Evolutionary conservation across 2,797 vertebrate genomes (phyloP).

Genomic region (Argentina silus): DNA sequence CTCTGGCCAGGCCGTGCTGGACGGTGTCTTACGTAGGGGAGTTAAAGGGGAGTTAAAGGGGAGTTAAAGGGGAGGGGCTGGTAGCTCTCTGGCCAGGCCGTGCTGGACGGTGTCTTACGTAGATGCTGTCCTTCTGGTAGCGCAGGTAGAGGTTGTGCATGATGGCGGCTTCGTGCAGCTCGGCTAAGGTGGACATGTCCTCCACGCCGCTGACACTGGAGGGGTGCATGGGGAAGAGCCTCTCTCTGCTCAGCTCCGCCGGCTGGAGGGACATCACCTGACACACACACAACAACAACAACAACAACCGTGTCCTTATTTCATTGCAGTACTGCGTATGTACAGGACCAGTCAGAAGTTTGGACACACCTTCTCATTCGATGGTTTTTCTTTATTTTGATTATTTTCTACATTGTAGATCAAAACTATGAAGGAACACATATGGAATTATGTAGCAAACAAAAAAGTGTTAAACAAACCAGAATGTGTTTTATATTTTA

Average conservation of each 20-base stretch:
- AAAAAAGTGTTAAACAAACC: too few species aligned
- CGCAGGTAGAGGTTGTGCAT: conserved; percentile 85
- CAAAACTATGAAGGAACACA: too few species aligned
- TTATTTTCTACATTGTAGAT: too few species aligned
- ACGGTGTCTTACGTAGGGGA: neutral
- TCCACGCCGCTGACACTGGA: conserved; percentile 78
- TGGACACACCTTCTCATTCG: too few species aligned
- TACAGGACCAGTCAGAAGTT: too few species aligned
- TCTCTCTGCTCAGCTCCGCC: conserved; percentile 77
- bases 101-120: neutral
- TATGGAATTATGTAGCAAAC: too few species aligned
- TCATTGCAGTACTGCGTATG: too few species aligned
- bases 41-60: too few species aligned
- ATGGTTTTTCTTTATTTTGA: too few species aligned
- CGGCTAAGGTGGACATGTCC: conserved; percentile 89
- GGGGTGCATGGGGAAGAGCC: conserved; percentile 84
- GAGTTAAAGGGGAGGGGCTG: too few species aligned
- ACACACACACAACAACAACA: conserved; percentile 3
- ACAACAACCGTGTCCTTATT: neutral
- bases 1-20: neutral
- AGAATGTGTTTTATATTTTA: too few species aligned
- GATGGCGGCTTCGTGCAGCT: conserved; percentile 91
- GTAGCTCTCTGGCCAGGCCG: neutral
- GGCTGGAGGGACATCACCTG: conserved; percentile 81
- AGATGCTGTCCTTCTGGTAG: conserved; percentile 5